Percentiles rank a stretch among this genome's conserved stretches.
These are phyloP conservation scores for Pteria penguin DNA, from an alignment of 2,888 invertebrate species.

Conservation along the genomic window DNA sequence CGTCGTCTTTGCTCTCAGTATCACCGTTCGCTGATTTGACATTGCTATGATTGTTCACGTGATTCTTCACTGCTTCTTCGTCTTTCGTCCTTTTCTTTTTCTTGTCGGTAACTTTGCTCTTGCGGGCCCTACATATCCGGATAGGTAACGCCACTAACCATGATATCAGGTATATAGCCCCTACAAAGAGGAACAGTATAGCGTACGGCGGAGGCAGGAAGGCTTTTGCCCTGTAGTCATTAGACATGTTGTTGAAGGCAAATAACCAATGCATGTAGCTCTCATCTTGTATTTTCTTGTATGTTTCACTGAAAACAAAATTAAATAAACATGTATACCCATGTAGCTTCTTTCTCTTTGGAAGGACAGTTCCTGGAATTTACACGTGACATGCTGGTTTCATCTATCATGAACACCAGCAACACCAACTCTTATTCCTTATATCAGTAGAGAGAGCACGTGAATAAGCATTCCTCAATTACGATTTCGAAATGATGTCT, in stretches of 20 bases:
- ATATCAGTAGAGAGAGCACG: no score
- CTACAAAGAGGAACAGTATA: background rate
- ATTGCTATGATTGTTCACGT: background rate
- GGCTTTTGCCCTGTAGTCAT: background rate
- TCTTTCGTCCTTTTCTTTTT: background rate
- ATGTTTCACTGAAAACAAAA: background rate
- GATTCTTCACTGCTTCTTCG: background rate
- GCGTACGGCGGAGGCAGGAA: background rate
- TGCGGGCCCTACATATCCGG: background rate
- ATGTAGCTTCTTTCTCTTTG: no score
- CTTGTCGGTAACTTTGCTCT: background rate
- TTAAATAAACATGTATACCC: no score
- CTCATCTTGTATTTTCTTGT: background rate
- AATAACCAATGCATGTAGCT: background rate
- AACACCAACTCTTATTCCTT: no score
- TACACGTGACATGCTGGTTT: no score
- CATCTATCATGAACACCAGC: no score
- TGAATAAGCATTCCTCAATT: no score
- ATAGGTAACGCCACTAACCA: background rate
- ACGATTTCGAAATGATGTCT: no score
- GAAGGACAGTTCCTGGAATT: no score
- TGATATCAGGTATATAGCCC: background rate
- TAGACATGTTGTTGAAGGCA: background rate
- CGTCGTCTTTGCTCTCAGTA: background rate
- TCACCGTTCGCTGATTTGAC: background rate